phyloP scores from a whole-genome alignment of 1,140 invertebrate genomes.

The Trissolcus basalis region DNA sequence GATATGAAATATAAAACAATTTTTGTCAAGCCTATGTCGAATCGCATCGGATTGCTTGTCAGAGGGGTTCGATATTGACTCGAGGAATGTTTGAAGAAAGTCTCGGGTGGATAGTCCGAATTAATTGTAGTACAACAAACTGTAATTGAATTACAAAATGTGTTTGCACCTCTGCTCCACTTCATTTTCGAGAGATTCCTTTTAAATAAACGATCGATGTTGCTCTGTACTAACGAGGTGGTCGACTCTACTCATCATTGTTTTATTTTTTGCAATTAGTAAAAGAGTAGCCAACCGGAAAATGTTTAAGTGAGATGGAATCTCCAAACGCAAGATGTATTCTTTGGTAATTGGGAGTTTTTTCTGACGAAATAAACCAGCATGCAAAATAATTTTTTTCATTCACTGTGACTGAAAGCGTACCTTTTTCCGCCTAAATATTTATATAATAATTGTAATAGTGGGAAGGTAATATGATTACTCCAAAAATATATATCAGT shows the following conservation, averaged over 20 bases:
- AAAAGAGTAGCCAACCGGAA: constrained; percentile 31
- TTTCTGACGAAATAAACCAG: too few relatives aligned
- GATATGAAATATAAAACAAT: too few relatives aligned
- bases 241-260: constrained; percentile 26
- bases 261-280: constrained; percentile 42
- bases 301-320: constrained; percentile 41
- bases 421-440: too few relatives aligned
- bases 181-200: constrained; percentile 24
- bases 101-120: neutral
- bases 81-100: too few relatives aligned
- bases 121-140: constrained; percentile 7
- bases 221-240: constrained; percentile 48
- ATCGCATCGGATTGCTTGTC: too few relatives aligned
- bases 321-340: constrained; percentile 25
- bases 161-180: constrained; percentile 17
- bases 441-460: too few relatives aligned
- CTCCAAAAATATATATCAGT: too few relatives aligned
- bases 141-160: constrained; percentile 38
- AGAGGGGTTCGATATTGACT: too few relatives aligned
- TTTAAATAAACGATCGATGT: constrained; percentile 56
- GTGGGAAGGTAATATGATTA: too few relatives aligned
- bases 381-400: too few relatives aligned
- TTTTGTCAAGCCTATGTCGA: too few relatives aligned
- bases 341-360: constrained; percentile 27
- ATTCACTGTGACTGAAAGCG: too few relatives aligned